These are phyloP conservation scores for Morone chrysops DNA, from an alignment of 2,113 vertebrate species.

Conservation along the genomic window DNA sequence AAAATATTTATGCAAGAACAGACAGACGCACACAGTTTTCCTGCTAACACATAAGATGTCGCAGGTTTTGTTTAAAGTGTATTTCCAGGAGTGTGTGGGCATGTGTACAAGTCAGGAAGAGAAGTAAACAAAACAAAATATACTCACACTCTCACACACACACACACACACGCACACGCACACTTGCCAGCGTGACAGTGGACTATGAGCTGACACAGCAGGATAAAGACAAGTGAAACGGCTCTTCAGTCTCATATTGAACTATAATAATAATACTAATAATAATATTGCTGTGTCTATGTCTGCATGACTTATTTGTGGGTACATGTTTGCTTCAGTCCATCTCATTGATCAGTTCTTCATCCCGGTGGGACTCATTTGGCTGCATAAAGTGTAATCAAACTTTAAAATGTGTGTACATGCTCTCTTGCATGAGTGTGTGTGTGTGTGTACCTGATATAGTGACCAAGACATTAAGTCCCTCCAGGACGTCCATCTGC, in stretches of 20 bases:
- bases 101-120: not conserved
- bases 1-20: constrained; percentile 8
- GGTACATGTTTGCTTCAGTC: too few species aligned
- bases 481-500: constrained; percentile 99
- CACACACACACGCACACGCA: accelerated
- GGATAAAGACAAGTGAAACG: constrained; percentile 30
- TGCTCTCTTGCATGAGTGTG: not conserved
- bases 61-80: not conserved
- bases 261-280: not conserved
- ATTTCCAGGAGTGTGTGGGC: not conserved
- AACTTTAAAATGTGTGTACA: not conserved
- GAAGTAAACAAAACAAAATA: not conserved
- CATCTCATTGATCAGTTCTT: not conserved
- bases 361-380: not conserved
- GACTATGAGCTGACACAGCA: not conserved
- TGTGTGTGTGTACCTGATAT: constrained; percentile 86
- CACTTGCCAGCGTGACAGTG: not conserved
- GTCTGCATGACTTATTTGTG: too few species aligned
- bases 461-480: constrained; percentile 97
- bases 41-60: too few species aligned
- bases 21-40: not conserved
- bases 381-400: not conserved
- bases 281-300: too few species aligned
- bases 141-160: not conserved
- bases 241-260: not conserved